phyloP scores from a whole-genome alignment of 2,888 invertebrate genomes.

The Stomorhina lunata region DNA sequence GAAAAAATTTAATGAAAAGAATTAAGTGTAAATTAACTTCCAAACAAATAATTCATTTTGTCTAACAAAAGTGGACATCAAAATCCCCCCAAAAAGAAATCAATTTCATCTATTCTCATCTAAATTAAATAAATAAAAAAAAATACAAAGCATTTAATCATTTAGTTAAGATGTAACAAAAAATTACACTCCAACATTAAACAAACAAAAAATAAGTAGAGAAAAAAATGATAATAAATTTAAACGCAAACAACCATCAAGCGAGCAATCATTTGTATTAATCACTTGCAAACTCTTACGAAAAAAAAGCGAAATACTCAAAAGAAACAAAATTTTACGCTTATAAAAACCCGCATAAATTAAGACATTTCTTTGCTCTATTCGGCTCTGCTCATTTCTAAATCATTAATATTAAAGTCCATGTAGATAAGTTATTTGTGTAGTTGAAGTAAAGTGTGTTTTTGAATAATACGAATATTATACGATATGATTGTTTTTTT shows the following conservation, averaged over 20 bases:
- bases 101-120: conserved; percentile 26
- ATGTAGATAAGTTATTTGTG: background rate
- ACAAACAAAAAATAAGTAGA: background rate
- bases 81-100: conserved; percentile 32
- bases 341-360: conserved; percentile 56
- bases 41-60: conserved; percentile 56
- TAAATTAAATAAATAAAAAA: conserved; percentile 30
- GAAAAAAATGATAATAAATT: background rate
- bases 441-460: background rate
- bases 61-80: conserved; percentile 47
- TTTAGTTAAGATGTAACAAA: conserved; percentile 35
- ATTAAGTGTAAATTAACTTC: conserved; percentile 30
- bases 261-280: conserved; percentile 58
- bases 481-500: conserved; percentile 15
- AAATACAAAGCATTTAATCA: conserved; percentile 35
- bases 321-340: background rate
- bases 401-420: conserved; percentile 34
- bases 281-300: conserved; percentile 47
- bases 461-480: conserved; percentile 28
- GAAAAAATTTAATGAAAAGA: background rate
- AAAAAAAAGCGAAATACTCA: background rate
- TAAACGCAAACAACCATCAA: conserved; percentile 30
- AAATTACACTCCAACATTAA: conserved; percentile 8
- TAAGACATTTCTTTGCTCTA: conserved; percentile 41
- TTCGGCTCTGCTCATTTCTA: background rate